Evolutionary conservation across 2,113 vertebrate genomes (phyloP), one percentile per base, ranked within the genome.

Genomic region (Protomyctophum bolini): DNA sequence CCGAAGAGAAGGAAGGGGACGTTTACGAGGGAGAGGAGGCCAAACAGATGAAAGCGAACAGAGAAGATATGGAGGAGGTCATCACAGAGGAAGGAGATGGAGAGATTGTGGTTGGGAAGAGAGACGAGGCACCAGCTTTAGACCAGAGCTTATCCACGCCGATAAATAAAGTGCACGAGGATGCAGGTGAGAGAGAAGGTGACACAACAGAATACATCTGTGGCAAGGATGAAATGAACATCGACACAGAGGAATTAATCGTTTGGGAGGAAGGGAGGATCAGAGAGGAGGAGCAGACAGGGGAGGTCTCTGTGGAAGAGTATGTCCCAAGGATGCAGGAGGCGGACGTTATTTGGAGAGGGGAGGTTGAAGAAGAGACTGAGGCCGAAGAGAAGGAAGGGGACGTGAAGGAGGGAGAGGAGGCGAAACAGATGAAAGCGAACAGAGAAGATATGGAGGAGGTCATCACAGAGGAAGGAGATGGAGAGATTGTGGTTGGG

Each of bases 91-190:
- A 67, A n/a, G 47, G 1, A 68, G 70, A 70, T 60, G 41, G 12
- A 0, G 28, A 64, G 45, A 52, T 52, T 8, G 28, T 15, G 29
- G 14, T 41, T 6, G 49, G 50, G 6, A 55, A 14, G 50, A 41
- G 14, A 52, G 63, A 67, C 51, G 67, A 82, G 70, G 21, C 12
- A 14, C 2, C 1, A 8, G 54, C 33, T 58, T 75, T 51, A 50
- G 68, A 78, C 8, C 46, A 58, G 49, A 59, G 63, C 11, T 63
- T 61, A 56, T 81, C 61, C 58, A 77, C 82, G 70, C 65, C 6
- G n/a, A 56, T 81, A 66, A 62, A 50, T 72, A 67, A 64, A 66
- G 12, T 68, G n/a, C 49, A 79, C 8, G 58, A 58, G 29, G 58
- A 7, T 66, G 12, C 15, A 7, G 50, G 69, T 33, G n/a, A 51